Evolutionary conservation across 2,113 vertebrate genomes (phyloP), one percentile per base, ranked within the genome.

Genomic region (Hirundichthys speculiger): DNA sequence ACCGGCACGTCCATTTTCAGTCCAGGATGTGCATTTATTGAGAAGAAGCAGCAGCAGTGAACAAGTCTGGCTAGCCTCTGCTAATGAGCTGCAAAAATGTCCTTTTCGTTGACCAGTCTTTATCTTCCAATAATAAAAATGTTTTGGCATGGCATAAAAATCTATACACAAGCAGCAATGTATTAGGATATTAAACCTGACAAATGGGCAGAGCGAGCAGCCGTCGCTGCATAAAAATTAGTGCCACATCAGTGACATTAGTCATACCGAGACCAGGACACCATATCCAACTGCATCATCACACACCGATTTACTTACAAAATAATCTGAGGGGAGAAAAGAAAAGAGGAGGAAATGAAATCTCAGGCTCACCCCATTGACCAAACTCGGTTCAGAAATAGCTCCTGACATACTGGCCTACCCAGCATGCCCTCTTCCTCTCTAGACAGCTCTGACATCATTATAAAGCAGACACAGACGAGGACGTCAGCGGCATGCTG

Each of bases 401-500:
- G 64, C 69, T 68, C 64, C 57, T 60, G 59, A 76, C 71, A 80
- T 57, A 76, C 66, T 71, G 80, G 80, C 65, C 84, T 86, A 82
- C 87, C 86, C 87, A 88, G 85, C 72, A 88, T 89, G 83, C 82
- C 81, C 77, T 85, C 65, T 73, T 69, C 68, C 73, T 69, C 74
- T 78, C 76, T 49, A 80, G 77, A 77, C 85, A 73, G 60, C 75
- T 84, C 77, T 88, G 83, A 88, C 89, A 90, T 89, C 86, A 87
- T 84, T 77, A 80, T 70, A 79, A 73, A 64, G 77, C 85, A 72
- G 82, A 89, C 70, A 77, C 69, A 70, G 86, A 74, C 51, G 66
- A 55, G 75, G 77, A 83, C 88, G 83, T 87, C 81, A 85, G 86
- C 86, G 83, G 82, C 79, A 75, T 64, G 41, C 76, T 49, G 45